Conservation (phyloP, 1,140 invertebrate genomes). For the Nasonia vitripennis region DNA sequence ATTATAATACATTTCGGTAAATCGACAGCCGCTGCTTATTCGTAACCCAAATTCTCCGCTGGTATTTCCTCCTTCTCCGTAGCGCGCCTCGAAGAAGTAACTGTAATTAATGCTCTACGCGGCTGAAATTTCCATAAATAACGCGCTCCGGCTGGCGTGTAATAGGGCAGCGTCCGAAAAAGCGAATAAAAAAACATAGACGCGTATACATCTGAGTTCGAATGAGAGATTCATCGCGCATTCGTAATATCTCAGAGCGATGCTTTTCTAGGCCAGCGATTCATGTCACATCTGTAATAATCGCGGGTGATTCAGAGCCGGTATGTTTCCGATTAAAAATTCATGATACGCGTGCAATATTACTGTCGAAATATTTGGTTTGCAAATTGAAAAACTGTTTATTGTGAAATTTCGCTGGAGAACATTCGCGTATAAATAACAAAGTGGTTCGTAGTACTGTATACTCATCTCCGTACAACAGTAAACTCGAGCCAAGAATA, state of each 20-base stretch:
- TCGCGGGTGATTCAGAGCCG: not conserved
- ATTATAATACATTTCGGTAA: not conserved
- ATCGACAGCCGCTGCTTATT: not conserved
- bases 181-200: not conserved
- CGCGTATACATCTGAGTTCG: not conserved
- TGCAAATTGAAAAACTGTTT: not conserved
- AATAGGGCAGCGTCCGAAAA: slow-evolving; percentile 34
- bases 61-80: not conserved
- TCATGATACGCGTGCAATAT: no score
- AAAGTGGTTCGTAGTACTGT: not conserved
- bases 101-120: slow-evolving; percentile 42
- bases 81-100: slow-evolving; percentile 17
- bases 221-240: slow-evolving; percentile 4
- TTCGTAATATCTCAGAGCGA: not conserved
- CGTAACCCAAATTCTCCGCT: slow-evolving; percentile 18
- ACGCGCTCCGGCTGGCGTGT: slow-evolving; percentile 27
- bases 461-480: not conserved
- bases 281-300: not conserved
- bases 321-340: not conserved
- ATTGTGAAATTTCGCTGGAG: not conserved
- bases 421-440: not conserved
- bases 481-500: not conserved
- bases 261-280: slow-evolving; percentile 31
- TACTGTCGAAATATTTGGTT: not conserved
- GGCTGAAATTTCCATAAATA: slow-evolving; percentile 48